Evolutionary conservation across 2,888 invertebrate genomes (phyloP).

Genomic region (Harpagoxenus sublaevis): DNA sequence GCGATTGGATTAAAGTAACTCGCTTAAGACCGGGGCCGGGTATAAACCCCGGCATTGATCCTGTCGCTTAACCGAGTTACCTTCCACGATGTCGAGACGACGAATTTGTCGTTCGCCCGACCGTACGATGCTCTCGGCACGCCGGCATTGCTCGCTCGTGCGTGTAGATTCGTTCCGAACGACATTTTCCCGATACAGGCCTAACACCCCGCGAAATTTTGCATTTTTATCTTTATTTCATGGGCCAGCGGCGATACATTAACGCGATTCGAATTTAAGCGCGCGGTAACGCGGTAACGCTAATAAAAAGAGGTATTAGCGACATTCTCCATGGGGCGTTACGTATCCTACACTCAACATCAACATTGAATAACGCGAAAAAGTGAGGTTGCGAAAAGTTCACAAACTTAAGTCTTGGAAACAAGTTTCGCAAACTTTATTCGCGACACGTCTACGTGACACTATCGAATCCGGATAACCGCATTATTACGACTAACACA

Average conservation of each 20-base stretch:
- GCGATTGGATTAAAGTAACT: constrained; percentile 78
- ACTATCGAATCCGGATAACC: constrained; percentile 53
- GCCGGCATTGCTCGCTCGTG: constrained; percentile 14
- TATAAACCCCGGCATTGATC: constrained; percentile 76
- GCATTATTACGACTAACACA: constrained; percentile 50
- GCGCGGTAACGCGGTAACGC: neutral
- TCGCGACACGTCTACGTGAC: constrained; percentile 39
- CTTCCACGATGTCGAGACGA: constrained; percentile 56
- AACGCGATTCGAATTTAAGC: neutral
- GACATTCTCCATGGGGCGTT: neutral
- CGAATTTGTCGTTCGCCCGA: constrained; percentile 63
- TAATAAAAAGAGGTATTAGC: neutral
- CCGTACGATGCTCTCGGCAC: constrained; percentile 42
- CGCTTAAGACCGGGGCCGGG: constrained; percentile 72
- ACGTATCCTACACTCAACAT: neutral
- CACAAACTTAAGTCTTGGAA: constrained; percentile 44
- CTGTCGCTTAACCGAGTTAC: constrained; percentile 72
- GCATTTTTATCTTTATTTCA: neutral
- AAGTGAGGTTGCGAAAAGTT: neutral
- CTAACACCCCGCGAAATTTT: neutral
- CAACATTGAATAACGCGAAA: constrained; percentile 8
- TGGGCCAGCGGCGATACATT: neutral
- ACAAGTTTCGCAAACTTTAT: constrained; percentile 40
- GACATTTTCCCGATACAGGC: neutral
- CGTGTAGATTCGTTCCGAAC: constrained; percentile 10